These are phyloP conservation scores for Gallinago nigripennis DNA, from an alignment of 2,797 vertebrate species.

Conservation along the genomic window DNA sequence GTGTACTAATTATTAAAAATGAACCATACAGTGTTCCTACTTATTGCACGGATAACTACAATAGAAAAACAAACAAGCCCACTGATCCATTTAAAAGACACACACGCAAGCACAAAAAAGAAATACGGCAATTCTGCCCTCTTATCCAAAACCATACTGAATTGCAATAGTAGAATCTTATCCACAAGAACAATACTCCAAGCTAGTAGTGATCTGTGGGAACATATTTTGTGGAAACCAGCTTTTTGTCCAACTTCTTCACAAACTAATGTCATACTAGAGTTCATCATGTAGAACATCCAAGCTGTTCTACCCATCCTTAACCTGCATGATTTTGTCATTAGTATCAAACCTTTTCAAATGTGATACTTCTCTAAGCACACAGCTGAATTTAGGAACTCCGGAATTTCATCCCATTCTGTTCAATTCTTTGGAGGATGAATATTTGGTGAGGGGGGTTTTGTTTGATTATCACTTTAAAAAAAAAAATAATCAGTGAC, in stretches of 20 bases:
- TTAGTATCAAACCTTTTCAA: background rate
- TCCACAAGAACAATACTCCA: background rate
- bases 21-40: background rate
- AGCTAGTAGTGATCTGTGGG: background rate
- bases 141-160: background rate
- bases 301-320: background rate
- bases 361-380: background rate
- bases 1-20: constrained; percentile 50
- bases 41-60: background rate
- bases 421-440: background rate
- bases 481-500: background rate
- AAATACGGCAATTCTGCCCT: background rate
- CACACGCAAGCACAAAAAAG: background rate
- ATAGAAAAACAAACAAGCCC: constrained; percentile 11
- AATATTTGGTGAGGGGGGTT: background rate
- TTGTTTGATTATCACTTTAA: background rate
- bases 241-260: background rate
- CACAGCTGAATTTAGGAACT: background rate
- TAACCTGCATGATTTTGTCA: accelerated
- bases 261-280: background rate
- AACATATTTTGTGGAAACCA: background rate
- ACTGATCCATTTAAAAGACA: background rate
- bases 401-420: background rate
- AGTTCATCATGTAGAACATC: background rate
- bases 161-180: background rate